These are phyloP conservation scores for Mergus octosetaceus DNA, from an alignment of 2,797 vertebrate species.

Conservation along the genomic window DNA sequence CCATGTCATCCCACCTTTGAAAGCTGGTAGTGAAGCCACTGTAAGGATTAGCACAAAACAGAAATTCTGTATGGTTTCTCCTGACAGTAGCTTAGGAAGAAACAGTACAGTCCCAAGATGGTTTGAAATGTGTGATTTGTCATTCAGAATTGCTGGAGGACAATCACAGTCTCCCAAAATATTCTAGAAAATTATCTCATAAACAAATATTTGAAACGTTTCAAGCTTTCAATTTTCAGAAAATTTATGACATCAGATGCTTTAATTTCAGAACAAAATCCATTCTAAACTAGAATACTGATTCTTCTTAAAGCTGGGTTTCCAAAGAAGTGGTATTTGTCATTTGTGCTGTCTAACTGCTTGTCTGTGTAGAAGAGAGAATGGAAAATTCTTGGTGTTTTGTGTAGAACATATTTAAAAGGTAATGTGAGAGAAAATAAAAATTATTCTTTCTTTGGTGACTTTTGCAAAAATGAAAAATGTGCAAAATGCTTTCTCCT, in stretches of 20 bases:
- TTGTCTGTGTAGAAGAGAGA: neutral
- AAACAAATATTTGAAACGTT: neutral
- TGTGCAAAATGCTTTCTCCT: neutral
- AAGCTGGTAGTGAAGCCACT: neutral
- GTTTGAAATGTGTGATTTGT: neutral
- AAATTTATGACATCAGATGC: neutral
- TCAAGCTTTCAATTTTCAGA: neutral
- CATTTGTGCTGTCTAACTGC: neutral
- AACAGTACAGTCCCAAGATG: neutral
- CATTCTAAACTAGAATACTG: neutral
- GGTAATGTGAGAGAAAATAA: neutral
- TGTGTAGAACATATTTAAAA: neutral
- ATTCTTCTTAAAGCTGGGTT: neutral
- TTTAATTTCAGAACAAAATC: neutral
- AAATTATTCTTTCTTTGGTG: neutral
- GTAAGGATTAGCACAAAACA: neutral
- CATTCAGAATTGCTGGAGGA: neutral
- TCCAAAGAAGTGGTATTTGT: neutral
- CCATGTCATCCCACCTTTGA: neutral
- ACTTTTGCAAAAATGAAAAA: neutral
- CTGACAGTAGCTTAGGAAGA: neutral
- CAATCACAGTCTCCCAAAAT: neutral
- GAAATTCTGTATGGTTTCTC: neutral
- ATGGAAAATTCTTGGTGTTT: neutral
- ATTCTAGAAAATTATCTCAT: neutral